Conservation (phyloP, 92 coral and sea anemone genomes). For the Porites cylindrica region DNA sequence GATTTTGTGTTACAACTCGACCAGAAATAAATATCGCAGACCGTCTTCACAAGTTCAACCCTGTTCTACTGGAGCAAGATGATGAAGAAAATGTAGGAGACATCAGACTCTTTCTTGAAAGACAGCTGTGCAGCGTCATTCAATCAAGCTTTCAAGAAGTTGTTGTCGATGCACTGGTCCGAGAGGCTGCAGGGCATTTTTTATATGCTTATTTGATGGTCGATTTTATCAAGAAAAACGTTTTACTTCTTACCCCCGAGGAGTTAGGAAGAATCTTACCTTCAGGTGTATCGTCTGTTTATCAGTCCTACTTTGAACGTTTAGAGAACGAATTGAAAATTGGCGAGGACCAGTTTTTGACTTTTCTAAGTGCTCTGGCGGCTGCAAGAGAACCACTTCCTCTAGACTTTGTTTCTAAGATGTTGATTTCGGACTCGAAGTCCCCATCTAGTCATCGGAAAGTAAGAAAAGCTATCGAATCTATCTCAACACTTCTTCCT, state of each 20-base stretch:
- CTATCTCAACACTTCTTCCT: too few species aligned
- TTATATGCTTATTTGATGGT: conserved; percentile 13
- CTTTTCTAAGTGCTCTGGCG: conserved; percentile 10
- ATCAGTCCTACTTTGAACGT: conserved; percentile 24
- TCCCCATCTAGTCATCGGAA: neutral
- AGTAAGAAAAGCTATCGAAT: neutral
- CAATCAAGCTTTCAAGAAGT: neutral
- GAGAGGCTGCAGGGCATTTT: conserved; percentile 53
- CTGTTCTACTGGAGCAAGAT: conserved; percentile 36
- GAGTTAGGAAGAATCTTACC: conserved; percentile 13
- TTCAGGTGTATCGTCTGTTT: conserved; percentile 22
- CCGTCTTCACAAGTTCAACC: conserved; percentile 21
- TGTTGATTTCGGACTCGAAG: conserved; percentile 8
- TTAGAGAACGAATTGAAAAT: conserved; percentile 6
- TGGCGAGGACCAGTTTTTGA: conserved; percentile 1
- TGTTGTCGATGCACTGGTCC: conserved; percentile 19
- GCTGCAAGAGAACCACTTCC: conserved; percentile 43
- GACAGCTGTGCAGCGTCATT: conserved; percentile 21
- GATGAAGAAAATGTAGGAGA: conserved; percentile 56
- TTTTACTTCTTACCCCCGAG: neutral
- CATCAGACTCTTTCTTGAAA: conserved; percentile 19
- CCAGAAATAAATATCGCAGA: conserved; percentile 43
- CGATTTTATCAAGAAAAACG: conserved; percentile 11
- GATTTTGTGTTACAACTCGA: conserved; percentile 66
- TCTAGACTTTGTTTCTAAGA: neutral